A percentile compares a stretch with the other conserved stretches of the same genome.
These are phyloP conservation scores for Drosophila borealis DNA, from an alignment of 2,888 invertebrate genomes.

Conservation along the genomic window DNA sequence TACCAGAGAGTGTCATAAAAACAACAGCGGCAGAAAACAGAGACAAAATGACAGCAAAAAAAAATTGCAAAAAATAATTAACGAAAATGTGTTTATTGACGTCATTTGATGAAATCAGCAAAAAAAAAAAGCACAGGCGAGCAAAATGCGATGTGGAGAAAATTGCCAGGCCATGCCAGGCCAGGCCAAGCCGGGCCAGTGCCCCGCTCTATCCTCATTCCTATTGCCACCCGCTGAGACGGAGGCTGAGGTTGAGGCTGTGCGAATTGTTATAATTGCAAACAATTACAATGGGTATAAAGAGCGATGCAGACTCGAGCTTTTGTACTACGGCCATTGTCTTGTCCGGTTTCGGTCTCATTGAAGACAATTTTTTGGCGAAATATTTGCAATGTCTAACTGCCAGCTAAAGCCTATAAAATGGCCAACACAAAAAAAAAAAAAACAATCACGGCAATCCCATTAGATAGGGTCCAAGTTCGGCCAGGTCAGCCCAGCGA, in stretches of 20 bases:
- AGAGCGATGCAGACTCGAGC: conserved; percentile 31
- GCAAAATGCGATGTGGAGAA: conserved; percentile 59
- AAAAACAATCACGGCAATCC: conserved; percentile 45
- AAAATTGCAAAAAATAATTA: conserved; percentile 25
- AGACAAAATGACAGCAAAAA: conserved; percentile 26
- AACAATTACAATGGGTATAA: conserved; percentile 74
- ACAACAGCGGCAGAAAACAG: conserved; percentile 48
- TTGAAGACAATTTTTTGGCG: conserved; percentile 51
- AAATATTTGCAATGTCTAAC: conserved; percentile 44
- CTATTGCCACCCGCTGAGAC: conserved; percentile 68
- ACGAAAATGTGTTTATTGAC: conserved; percentile 75
- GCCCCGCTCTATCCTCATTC: conserved; percentile 41
- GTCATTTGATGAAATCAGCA: conserved; percentile 64
- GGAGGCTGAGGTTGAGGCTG: conserved; percentile 37
- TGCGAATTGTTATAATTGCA: conserved; percentile 77
- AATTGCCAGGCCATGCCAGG: conserved; percentile 46
- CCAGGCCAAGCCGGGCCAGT: conserved; percentile 13
- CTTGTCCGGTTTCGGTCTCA: conserved; percentile 51
- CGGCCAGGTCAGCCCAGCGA: conserved; percentile 46
- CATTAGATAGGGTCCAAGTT: conserved; percentile 72
- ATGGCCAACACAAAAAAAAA: conserved; percentile 42
- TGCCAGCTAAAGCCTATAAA: conserved; percentile 48
- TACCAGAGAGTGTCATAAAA: conserved; percentile 65
- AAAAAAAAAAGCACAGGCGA: conserved; percentile 31
- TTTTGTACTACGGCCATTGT: conserved; percentile 56